These are phyloP conservation scores for Columba livia DNA, from an alignment of 2,113 vertebrate genomes.

Conservation along the genomic window DNA sequence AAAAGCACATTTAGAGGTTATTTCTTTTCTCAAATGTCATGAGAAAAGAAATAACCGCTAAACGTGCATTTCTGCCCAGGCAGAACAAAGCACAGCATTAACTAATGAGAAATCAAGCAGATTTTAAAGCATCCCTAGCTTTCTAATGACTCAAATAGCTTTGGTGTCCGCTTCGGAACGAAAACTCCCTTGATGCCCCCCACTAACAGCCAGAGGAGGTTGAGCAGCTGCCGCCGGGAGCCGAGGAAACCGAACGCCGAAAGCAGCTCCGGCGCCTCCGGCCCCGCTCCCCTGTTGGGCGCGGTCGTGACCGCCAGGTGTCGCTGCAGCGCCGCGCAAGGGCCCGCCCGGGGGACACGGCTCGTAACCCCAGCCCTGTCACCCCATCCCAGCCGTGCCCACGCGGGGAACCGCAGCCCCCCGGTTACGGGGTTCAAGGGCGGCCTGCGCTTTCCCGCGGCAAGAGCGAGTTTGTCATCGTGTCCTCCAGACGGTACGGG, in stretches of 20 bases:
- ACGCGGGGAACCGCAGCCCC: background rate
- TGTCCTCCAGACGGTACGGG: accelerated
- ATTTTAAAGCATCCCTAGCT: accelerated
- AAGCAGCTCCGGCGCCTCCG: no score
- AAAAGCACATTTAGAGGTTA: no score
- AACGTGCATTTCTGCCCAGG: background rate
- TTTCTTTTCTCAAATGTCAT: no score
- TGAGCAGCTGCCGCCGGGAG: background rate
- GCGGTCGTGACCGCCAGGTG: background rate
- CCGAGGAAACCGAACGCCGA: no score
- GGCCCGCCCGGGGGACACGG: background rate
- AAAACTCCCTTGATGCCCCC: accelerated
- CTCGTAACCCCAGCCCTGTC: no score
- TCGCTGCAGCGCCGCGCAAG: background rate
- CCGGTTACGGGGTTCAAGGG: no score
- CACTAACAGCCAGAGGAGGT: accelerated
- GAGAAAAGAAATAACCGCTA: background rate
- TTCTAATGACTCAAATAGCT: accelerated
- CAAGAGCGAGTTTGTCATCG: background rate
- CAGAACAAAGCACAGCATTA: no score
- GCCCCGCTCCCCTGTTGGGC: no score
- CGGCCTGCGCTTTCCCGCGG: no score
- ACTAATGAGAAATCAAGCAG: background rate
- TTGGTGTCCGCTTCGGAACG: accelerated
- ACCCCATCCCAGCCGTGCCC: no score